Evolutionary conservation across 2,113 vertebrate genomes (phyloP).

Genomic region (Hemiprocne comata): DNA sequence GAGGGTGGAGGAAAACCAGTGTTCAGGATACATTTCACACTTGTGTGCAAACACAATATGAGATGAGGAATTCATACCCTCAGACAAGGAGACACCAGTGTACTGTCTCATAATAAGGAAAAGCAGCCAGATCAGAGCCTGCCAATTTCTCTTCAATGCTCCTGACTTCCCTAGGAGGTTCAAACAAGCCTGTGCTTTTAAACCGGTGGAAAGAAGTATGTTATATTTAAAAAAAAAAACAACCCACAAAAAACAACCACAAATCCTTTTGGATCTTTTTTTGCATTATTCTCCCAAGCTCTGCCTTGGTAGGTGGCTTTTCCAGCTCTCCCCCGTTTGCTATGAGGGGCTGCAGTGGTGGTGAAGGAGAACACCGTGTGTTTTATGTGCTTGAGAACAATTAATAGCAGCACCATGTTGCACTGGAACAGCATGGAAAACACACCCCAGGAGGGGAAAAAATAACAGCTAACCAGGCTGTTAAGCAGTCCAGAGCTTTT

Average conservation of each 20-base stretch:
- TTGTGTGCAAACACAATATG: constrained; percentile 37
- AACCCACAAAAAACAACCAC: background rate
- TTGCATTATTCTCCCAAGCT: background rate
- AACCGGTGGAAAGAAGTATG: background rate
- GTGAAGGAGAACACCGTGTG: background rate
- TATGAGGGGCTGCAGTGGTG: background rate
- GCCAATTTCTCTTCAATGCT: constrained; percentile 6
- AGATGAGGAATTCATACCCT: constrained; percentile 40
- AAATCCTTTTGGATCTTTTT: background rate
- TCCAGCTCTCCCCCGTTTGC: background rate
- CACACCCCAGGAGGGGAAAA: constrained; percentile 10
- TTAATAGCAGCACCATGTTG: background rate
- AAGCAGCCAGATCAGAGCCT: constrained; percentile 11
- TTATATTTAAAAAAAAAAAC: background rate
- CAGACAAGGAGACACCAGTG: background rate
- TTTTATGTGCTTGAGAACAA: constrained; percentile 11
- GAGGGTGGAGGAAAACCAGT: background rate
- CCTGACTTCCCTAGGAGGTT: constrained; percentile 16
- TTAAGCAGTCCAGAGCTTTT: background rate
- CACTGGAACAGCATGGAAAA: background rate
- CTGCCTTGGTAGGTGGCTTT: background rate
- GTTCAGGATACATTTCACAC: constrained; percentile 28
- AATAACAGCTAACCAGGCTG: background rate
- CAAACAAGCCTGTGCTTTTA: constrained; percentile 5
- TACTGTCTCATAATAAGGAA: constrained; percentile 26